Base-by-base conservation (phyloP, 1,140 invertebrate genomes). In the Drosophila micromelanica region DNA sequence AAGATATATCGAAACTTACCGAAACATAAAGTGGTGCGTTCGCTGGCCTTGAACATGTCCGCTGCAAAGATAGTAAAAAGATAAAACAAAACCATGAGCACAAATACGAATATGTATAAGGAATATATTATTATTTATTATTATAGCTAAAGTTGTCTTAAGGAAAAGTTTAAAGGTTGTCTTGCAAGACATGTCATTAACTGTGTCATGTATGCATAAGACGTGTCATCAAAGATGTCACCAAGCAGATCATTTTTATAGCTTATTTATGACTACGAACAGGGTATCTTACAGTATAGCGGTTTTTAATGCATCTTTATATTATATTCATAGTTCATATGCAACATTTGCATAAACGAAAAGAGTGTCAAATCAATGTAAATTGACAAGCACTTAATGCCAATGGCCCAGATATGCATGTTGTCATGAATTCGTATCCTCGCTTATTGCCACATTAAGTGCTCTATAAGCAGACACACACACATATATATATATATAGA, bases 21-120 rank as follows among this genome's bases (percentile, higher is more conserved):
- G 54, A 71, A 74, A 63, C 81, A 68, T 68, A 77, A 73, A 84
- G 35, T 65, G 52, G 17, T 48, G 49, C 38, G 40, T 49, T 61
- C 57, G 65, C 59, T 70, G 63, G 57, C 64, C 67, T 61, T 79
- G 54, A 73, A 77, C 84, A 87, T 87, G 76, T 89, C 84, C 82
- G 75, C 84, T 87, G 62, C 8, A 87, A 86, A 42, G 51, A 70
- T n/a, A 69, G 8, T 27, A 45, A 27, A 38, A 11, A 56, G 42
- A n/a, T 7, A 40, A 2, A 63, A 20, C 15, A 15, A 17, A 45
- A 35, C 23, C 23, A 8, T 49, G 20, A 49, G 46, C 23, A 27
- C 12, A 45, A 45, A 17, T 42, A 42, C 27, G 5, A 27, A 27
- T 27, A 23, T 23, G 1, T 23, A 23, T 23, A 7, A n/a, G 37